These are phyloP conservation scores for Muscidifurax raptorellus DNA, from an alignment of 1,140 invertebrate species.

Conservation along the genomic window DNA sequence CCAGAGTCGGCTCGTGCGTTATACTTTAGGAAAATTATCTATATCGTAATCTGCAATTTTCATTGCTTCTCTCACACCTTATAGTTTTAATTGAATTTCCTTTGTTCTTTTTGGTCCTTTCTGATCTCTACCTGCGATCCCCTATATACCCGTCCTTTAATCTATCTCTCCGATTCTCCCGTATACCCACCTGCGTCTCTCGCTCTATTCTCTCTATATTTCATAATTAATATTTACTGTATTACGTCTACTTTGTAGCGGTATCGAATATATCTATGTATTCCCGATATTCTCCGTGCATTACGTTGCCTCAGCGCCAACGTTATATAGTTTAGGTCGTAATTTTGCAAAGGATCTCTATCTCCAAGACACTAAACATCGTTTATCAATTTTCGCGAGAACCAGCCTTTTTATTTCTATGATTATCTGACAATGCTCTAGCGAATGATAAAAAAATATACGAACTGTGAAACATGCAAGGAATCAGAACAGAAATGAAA, in stretches of 20 bases:
- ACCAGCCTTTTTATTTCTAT: conserved; percentile 38
- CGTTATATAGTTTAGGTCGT: conserved; percentile 45
- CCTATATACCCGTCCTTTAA: neutral
- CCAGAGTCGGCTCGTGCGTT: conserved; percentile 23
- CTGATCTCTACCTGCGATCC: neutral
- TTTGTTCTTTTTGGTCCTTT: conserved; percentile 11
- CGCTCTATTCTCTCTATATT: conserved; percentile 17
- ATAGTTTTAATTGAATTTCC: conserved; percentile 12
- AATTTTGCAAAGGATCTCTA: conserved; percentile 52
- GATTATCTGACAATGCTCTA: neutral
- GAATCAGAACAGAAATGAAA: neutral
- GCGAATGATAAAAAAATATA: neutral
- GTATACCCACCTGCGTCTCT: neutral
- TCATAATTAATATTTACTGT: conserved; percentile 50
- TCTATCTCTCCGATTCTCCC: neutral
- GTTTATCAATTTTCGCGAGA: conserved; percentile 87
- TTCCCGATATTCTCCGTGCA: conserved; percentile 49
- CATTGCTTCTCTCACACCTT: conserved; percentile 24
- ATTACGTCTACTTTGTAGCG: conserved; percentile 49
- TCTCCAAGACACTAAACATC: conserved; percentile 74
- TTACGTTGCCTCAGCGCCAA: conserved; percentile 35
- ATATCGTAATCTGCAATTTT: conserved; percentile 34
- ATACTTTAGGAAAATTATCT: conserved; percentile 45
- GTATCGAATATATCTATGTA: conserved; percentile 50
- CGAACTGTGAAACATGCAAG: conserved; percentile 22